Conservation (phyloP, 2,888 invertebrate genomes). For the Pterobdella sp. region DNA sequence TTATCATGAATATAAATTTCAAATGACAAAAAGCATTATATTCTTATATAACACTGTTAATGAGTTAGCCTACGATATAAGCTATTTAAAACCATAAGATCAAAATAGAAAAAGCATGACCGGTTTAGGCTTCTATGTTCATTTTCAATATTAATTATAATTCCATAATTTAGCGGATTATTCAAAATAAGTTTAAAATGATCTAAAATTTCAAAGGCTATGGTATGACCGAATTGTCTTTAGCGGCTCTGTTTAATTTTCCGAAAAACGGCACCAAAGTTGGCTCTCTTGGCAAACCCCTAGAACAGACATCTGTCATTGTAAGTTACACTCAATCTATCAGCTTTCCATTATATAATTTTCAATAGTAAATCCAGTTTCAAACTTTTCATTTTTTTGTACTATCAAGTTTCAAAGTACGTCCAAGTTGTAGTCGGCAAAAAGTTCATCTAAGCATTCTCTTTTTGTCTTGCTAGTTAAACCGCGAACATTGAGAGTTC, state of each 20-base stretch:
- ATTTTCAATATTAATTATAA: not conserved
- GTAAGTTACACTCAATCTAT: conserved; percentile 40
- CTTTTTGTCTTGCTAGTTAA: too few relatives aligned
- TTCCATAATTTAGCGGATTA: not conserved
- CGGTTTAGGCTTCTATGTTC: too few relatives aligned
- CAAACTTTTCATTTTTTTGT: not conserved
- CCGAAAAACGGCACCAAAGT: conserved; percentile 52
- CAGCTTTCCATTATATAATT: not conserved
- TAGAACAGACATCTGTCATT: conserved; percentile 62
- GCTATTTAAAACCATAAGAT: too few relatives aligned
- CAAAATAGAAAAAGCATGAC: too few relatives aligned
- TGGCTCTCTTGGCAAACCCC: conserved; percentile 62
- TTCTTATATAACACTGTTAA: too few relatives aligned
- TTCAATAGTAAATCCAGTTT: not conserved
- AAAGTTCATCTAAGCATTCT: too few relatives aligned
- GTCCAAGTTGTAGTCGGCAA: too few relatives aligned
- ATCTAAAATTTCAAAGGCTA: conserved; percentile 41
- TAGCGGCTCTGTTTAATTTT: conserved; percentile 40
- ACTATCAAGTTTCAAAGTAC: not conserved
- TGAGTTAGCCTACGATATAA: too few relatives aligned
- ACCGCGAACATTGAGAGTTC: too few relatives aligned
- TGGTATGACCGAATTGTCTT: conserved; percentile 48
- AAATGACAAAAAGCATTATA: too few relatives aligned
- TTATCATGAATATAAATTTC: too few relatives aligned
- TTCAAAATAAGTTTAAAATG: not conserved